These are phyloP conservation scores for Charina bottae DNA, from an alignment of 2,113 vertebrate species.

Conservation along the genomic window DNA sequence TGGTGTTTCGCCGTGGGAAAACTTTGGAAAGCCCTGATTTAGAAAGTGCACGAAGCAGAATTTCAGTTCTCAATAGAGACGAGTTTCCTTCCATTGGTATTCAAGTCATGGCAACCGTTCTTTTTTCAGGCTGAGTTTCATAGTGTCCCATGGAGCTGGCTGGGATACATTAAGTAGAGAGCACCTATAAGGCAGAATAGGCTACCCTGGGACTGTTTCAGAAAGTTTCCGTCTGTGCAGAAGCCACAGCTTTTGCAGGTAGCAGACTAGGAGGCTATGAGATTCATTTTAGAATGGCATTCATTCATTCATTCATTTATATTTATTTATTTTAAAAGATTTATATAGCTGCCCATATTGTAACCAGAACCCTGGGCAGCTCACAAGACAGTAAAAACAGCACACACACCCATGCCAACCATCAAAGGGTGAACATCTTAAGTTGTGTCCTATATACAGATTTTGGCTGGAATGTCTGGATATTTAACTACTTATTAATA, in stretches of 20 bases:
- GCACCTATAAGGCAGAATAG: background rate
- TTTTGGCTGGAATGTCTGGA: background rate
- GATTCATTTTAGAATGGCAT: background rate
- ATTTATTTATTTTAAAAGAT: too few relatives aligned
- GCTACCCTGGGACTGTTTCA: background rate
- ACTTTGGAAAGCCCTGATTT: too few relatives aligned
- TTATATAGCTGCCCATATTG: too few relatives aligned
- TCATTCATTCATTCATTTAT: too few relatives aligned
- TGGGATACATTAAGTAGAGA: background rate
- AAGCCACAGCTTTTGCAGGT: background rate
- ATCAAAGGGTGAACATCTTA: background rate
- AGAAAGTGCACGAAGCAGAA: background rate
- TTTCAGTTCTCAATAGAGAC: background rate
- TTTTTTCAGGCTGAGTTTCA: background rate
- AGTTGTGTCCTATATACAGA: background rate
- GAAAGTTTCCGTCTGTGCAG: background rate
- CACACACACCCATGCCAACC: background rate
- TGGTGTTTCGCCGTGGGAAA: too few relatives aligned
- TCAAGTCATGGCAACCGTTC: background rate
- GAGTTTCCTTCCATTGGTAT: background rate
- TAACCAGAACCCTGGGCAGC: too few relatives aligned
- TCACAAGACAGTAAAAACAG: background rate
- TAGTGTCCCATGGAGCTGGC: background rate
- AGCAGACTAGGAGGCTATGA: background rate
- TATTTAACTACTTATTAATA: background rate